Evolutionary conservation across 1,140 invertebrate species (phyloP).

Genomic region (Tribolium madens): DNA sequence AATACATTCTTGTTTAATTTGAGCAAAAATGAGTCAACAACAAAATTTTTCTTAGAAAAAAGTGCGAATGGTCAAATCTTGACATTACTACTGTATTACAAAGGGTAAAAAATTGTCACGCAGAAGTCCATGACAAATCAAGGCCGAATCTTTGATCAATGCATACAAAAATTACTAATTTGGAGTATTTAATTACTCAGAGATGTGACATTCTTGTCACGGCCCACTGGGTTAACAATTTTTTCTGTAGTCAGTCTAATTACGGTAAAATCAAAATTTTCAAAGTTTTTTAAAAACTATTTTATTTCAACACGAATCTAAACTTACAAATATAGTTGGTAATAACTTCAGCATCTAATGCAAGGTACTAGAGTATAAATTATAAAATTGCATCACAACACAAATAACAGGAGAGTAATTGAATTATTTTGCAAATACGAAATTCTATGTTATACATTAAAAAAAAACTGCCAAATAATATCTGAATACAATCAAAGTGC

Average conservation of each 20-base stretch:
- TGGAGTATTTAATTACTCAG: no score
- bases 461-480: slow-evolving; percentile 47
- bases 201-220: background rate
- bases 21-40: background rate
- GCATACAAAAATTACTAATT: no score
- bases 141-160: no score
- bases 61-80: background rate
- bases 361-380: slow-evolving; percentile 37
- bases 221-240: slow-evolving; percentile 11
- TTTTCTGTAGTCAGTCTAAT: background rate
- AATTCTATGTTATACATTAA: slow-evolving; percentile 47
- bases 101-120: background rate
- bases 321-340: slow-evolving; percentile 40
- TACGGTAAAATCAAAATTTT: slow-evolving; percentile 44
- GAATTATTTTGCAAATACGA: slow-evolving; percentile 36
- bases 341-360: slow-evolving; percentile 44
- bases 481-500: slow-evolving; percentile 24
- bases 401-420: slow-evolving; percentile 5
- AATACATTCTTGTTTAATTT: background rate
- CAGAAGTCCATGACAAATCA: background rate
- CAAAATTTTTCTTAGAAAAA: no score
- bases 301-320: slow-evolving; percentile 51
- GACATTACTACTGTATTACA: background rate
- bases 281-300: slow-evolving; percentile 41
- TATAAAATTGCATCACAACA: slow-evolving; percentile 31